Percentiles rank a stretch among this genome's conserved stretches.
Conservation (phyloP, 2,797 vertebrate genomes). For the Gymnodraco acuticeps region DNA sequence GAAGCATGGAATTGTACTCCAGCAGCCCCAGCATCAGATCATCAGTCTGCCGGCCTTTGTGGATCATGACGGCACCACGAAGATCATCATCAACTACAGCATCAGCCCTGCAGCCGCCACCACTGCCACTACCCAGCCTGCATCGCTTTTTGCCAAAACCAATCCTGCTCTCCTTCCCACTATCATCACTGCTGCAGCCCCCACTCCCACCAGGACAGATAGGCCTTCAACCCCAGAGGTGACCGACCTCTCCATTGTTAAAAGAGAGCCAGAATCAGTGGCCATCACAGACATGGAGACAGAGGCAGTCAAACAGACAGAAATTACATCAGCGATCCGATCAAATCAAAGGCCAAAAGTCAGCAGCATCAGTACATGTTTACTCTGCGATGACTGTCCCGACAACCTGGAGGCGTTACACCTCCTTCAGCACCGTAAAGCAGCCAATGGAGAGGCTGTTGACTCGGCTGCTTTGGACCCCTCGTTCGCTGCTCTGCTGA, state of each 20-base stretch:
- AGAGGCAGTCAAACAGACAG: background rate
- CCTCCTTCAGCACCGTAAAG: slow-evolving; percentile 90
- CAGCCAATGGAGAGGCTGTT: slow-evolving; percentile 81
- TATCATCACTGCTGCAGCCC: slow-evolving; percentile 34
- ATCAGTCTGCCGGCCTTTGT: slow-evolving; percentile 95
- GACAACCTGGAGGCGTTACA: slow-evolving; percentile 90
- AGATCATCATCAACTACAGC: slow-evolving; percentile 99
- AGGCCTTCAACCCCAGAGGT: slow-evolving; percentile 82
- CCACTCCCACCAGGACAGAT: slow-evolving; percentile 57
- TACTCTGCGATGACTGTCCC: slow-evolving; percentile 92
- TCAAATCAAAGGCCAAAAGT: slow-evolving; percentile 61
- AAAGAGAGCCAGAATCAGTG: slow-evolving; percentile 87
- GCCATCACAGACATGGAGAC: slow-evolving; percentile 30
- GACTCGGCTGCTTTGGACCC: slow-evolving; percentile 83
- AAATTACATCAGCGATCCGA: slow-evolving; percentile 17
- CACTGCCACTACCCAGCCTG: slow-evolving; percentile 86
- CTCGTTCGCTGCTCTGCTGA: slow-evolving; percentile 85
- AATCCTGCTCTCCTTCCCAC: slow-evolving; percentile 54
- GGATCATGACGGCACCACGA: slow-evolving; percentile 97
- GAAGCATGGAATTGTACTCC: slow-evolving; percentile 80
- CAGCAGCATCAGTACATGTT: slow-evolving; percentile 87
- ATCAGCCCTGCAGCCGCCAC: slow-evolving; percentile 86
- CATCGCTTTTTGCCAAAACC: slow-evolving; percentile 66
- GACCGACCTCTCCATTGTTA: slow-evolving; percentile 83
- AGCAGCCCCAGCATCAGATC: slow-evolving; percentile 89